Percentiles rank a stretch among this genome's conserved stretches.
Conservation (phyloP, 2,888 invertebrate genomes). For the Deilephila elpenor region DNA sequence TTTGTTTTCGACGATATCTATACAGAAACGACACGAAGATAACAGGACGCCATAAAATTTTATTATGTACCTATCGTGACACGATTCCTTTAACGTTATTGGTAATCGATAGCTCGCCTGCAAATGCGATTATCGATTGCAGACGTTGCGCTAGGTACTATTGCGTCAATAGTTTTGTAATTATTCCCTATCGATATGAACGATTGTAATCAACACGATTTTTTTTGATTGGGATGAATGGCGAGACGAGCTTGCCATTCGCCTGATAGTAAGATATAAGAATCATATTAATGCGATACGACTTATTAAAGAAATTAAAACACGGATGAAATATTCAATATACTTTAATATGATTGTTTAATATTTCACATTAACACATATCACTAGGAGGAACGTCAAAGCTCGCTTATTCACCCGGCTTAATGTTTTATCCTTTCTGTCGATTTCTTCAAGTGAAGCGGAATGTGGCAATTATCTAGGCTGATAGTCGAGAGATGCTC, state of each 20-base stretch:
- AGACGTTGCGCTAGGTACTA: neutral
- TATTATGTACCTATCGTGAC: conserved; percentile 61
- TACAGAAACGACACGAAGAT: conserved; percentile 53
- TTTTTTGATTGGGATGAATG: neutral
- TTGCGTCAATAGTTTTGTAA: neutral
- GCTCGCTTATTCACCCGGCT: neutral
- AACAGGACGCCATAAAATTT: conserved; percentile 64
- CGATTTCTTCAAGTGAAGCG: too few relatives aligned
- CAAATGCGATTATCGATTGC: conserved; percentile 10
- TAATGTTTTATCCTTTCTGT: neutral
- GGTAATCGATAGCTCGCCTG: conserved; percentile 53
- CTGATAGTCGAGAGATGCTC: too few relatives aligned
- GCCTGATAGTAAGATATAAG: too few relatives aligned
- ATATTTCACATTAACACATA: too few relatives aligned
- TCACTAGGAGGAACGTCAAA: neutral
- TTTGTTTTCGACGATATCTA: conserved; percentile 47
- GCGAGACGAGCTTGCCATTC: too few relatives aligned
- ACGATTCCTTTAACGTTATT: conserved; percentile 57
- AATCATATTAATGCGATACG: neutral
- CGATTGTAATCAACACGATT: neutral
- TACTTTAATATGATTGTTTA: too few relatives aligned
- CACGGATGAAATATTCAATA: neutral
- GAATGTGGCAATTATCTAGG: too few relatives aligned
- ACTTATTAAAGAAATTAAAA: neutral
- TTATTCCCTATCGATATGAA: neutral